These are phyloP conservation scores for Drosophila kuntzei DNA, from an alignment of 2,888 invertebrate genomes.

Conservation along the genomic window DNA sequence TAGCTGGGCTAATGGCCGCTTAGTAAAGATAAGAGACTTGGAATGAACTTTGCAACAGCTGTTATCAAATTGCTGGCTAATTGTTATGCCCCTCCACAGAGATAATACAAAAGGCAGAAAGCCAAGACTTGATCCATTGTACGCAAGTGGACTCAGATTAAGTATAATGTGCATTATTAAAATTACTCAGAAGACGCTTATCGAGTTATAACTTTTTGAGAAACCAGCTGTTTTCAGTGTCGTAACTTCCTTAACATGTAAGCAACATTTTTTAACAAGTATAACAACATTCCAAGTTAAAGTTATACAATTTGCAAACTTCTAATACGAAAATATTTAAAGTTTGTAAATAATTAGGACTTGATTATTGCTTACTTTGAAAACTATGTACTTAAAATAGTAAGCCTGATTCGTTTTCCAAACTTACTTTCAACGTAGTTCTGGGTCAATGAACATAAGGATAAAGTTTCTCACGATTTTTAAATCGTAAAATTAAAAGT, in stretches of 20 bases:
- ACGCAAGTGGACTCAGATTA: not conserved
- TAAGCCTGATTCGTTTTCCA: not conserved
- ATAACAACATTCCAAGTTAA: too few species aligned
- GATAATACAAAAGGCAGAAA: not conserved
- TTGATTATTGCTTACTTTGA: not conserved
- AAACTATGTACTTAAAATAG: not conserved
- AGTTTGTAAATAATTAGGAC: not conserved
- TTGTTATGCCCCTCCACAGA: slow-evolving; percentile 11
- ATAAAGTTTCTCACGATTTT: slow-evolving; percentile 28
- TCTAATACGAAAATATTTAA: not conserved
- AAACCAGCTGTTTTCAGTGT: not conserved
- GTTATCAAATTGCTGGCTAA: slow-evolving; percentile 27
- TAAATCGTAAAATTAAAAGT: slow-evolving; percentile 28
- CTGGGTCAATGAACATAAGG: slow-evolving; percentile 3
- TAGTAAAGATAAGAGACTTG: slow-evolving; percentile 9
- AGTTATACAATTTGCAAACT: too few species aligned
- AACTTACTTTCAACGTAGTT: not conserved
- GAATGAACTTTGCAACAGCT: slow-evolving; percentile 12
- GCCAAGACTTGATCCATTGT: not conserved
- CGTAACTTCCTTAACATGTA: not conserved
- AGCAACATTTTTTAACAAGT: too few species aligned
- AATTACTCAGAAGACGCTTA: not conserved
- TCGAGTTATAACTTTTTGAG: not conserved
- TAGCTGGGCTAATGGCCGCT: slow-evolving; percentile 28
- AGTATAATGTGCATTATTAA: not conserved